Evolutionary conservation across 2,888 invertebrate species (phyloP).

Genomic region (Torymus tubicola): DNA sequence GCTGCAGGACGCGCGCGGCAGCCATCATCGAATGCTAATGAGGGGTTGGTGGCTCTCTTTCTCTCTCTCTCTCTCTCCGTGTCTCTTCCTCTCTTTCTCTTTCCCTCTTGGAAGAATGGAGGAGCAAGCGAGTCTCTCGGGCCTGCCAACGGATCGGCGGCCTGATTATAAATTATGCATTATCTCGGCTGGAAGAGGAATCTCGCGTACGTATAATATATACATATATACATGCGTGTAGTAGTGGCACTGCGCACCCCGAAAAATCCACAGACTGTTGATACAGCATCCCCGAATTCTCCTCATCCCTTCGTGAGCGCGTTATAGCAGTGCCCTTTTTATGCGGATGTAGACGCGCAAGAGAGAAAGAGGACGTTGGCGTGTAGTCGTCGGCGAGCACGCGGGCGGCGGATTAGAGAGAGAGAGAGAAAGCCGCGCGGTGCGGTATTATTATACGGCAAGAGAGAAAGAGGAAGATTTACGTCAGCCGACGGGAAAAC

Average conservation of each 20-base stretch:
- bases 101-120: slow-evolving; percentile 16
- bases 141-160: slow-evolving; percentile 66
- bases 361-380: neutral
- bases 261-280: slow-evolving; percentile 52
- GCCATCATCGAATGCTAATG: slow-evolving; percentile 77
- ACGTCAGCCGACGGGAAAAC: slow-evolving; percentile 12
- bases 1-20: slow-evolving; percentile 73
- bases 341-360: slow-evolving; percentile 1
- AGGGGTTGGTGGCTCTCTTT: slow-evolving; percentile 70
- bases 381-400: neutral
- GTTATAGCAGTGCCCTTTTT: neutral
- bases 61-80: slow-evolving; percentile 10
- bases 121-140: slow-evolving; percentile 56
- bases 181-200: slow-evolving; percentile 54
- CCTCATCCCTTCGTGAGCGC: neutral
- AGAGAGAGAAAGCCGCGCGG: too few species aligned
- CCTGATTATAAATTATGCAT: slow-evolving; percentile 76
- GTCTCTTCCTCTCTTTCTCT: slow-evolving; percentile 18
- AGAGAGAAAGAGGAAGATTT: slow-evolving; percentile 2
- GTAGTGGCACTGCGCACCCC: neutral
- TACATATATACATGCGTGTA: slow-evolving; percentile 16
- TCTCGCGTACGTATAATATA: slow-evolving; percentile 24
- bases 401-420: slow-evolving; percentile 46
- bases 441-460: slow-evolving; percentile 2
- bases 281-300: slow-evolving; percentile 50